phyloP scores from a whole-genome alignment of 2,888 invertebrate species.

The Chloroclystis v-ata region DNA sequence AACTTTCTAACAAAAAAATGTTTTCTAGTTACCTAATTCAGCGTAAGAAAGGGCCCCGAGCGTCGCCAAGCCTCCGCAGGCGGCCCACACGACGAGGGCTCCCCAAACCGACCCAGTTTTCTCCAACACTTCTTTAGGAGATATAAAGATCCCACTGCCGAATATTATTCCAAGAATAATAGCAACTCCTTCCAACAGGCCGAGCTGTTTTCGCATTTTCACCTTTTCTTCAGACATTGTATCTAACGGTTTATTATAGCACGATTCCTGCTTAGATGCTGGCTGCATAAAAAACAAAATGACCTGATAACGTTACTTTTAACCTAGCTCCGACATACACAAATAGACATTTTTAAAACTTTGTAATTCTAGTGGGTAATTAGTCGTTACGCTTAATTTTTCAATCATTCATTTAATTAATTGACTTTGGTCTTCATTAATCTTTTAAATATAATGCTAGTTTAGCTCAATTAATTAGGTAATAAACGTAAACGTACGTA shows the following conservation, averaged over 20 bases:
- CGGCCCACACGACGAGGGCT: constrained; percentile 90
- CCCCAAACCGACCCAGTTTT: constrained; percentile 94
- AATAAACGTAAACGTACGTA: no score
- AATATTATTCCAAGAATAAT: constrained; percentile 96
- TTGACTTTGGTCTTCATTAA: no score
- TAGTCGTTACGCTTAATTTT: no score
- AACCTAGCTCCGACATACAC: no score
- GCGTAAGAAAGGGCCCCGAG: constrained; percentile 98
- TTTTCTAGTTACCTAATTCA: constrained; percentile 85
- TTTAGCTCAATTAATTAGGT: no score
- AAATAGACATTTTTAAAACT: no score
- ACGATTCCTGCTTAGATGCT: no score
- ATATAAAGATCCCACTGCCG: constrained; percentile 97
- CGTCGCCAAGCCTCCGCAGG: constrained; percentile 93
- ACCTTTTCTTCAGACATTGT: constrained; percentile 77
- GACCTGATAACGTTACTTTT: no score
- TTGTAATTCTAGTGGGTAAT: no score
- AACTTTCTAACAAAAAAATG: background rate
- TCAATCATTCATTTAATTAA: no score
- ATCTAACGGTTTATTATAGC: background rate
- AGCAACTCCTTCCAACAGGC: constrained; percentile 93
- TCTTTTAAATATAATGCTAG: no score
- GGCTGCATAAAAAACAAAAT: no score
- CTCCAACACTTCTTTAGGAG: constrained; percentile 94
- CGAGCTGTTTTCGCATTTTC: constrained; percentile 92